Evolutionary conservation across 2,888 invertebrate genomes (phyloP), one percentile per base, ranked within the genome.

Genomic region (Eumerus sabulonum): DNA sequence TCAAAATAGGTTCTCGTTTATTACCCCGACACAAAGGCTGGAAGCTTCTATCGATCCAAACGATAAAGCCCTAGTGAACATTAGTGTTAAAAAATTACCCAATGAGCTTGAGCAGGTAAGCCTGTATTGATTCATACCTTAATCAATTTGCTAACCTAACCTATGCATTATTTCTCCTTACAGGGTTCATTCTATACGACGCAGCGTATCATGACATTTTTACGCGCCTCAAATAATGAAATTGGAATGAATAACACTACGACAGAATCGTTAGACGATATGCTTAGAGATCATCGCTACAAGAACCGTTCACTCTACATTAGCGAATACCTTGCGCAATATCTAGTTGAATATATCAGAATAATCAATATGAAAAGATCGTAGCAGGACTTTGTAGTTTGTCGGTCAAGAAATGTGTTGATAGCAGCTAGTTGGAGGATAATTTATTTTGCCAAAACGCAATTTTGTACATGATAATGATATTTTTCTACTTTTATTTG

Each of bases 131-230:
- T 40, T 11, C 5, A 11, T 40, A 36, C 5, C 11, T 40, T 9
- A 40, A 40, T 3, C n/a, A n/a, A n/a, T n/a, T n/a, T n/a, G n/a
- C n/a, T n/a, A 40, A 40, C 9, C 40, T 3, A 11, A 7, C 40
- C 9, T 40, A n/a, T 51, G 35, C 47, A 53, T 66, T 73, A 16
- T 45, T 59, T 50, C 59, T 18, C 9, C 27, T 27, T 27, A 7
- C 62, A 87, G 85, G 86, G 85, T 72, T 72, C 82, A 3, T 84
- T 83, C 44, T 88, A 84, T 42, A 87, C 85, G 19, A 88, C 87
- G 47, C 86, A 87, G 60, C 85, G 88, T 9, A 88, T 88, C 53
- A 84, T 87, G 83, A 85, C 84, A 48, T 88, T 88, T 47, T 82
- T 88, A 0, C 84, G 86, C 62, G 82, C 85, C 36, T 86, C 87